Percentiles rank a stretch among this genome's conserved stretches.
Evolutionary conservation across 2,888 invertebrate genomes (phyloP).

Genomic region (Hydrotaea cyrtoneurina): DNA sequence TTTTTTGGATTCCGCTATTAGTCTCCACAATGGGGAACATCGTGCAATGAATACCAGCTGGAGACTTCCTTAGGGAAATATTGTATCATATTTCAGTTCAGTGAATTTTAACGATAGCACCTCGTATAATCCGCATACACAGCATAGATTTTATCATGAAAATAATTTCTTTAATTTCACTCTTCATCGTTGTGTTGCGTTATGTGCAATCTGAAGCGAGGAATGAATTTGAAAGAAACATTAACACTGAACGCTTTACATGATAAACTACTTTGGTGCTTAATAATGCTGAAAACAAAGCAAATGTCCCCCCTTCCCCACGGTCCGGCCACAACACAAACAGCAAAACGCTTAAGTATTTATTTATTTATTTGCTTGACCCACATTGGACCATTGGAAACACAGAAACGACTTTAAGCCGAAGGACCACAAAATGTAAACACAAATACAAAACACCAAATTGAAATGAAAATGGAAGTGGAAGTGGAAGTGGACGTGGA

Average conservation of each 20-base stretch:
- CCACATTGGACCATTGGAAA: constrained; percentile 56
- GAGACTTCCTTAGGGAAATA: too few species aligned
- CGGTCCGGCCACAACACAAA: not conserved
- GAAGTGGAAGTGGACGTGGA: constrained; percentile 37
- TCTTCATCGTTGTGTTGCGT: constrained; percentile 19
- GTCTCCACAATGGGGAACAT: too few species aligned
- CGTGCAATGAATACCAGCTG: too few species aligned
- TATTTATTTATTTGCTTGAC: constrained; percentile 65
- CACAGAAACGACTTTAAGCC: constrained; percentile 43
- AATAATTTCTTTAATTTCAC: constrained; percentile 64
- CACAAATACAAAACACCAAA: constrained; percentile 51
- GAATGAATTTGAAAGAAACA: constrained; percentile 50
- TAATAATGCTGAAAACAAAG: constrained; percentile 52
- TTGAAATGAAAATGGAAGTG: constrained; percentile 49
- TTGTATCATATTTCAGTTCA: too few species aligned
- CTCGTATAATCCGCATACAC: not conserved
- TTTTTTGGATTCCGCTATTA: too few species aligned
- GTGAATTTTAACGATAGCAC: too few species aligned
- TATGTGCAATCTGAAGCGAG: constrained; percentile 36
- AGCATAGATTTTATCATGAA: constrained; percentile 59
- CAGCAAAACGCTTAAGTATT: constrained; percentile 36
- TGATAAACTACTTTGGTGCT: constrained; percentile 62
- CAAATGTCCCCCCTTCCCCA: not conserved
- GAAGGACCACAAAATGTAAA: constrained; percentile 67
- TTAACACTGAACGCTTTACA: constrained; percentile 60